These are phyloP conservation scores for Adelphocoris suturalis DNA, from an alignment of 2,888 invertebrate species.

Conservation along the genomic window DNA sequence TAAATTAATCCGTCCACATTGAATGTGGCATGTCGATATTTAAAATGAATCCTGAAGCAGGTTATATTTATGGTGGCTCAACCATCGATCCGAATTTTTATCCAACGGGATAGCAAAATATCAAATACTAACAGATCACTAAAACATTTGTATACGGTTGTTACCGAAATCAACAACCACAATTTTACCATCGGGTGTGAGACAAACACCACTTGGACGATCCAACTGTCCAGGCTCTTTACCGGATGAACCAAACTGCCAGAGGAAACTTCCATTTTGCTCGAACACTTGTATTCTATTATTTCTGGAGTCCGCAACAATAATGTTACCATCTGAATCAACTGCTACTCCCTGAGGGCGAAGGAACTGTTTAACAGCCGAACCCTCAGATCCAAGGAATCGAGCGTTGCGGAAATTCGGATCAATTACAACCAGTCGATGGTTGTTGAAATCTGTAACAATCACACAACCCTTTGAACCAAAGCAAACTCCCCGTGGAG, in stretches of 20 bases:
- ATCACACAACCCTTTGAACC: slow-evolving; percentile 90
- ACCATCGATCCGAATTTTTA: background rate
- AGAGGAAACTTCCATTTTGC: slow-evolving; percentile 79
- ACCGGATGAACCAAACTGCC: slow-evolving; percentile 78
- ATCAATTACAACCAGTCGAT: slow-evolving; percentile 90
- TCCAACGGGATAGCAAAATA: slow-evolving; percentile 8
- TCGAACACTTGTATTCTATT: slow-evolving; percentile 84
- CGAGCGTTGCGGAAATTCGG: slow-evolving; percentile 80
- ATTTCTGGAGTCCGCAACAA: slow-evolving; percentile 96
- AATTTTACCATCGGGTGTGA: slow-evolving; percentile 84
- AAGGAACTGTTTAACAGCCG: slow-evolving; percentile 84
- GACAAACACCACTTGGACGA: slow-evolving; percentile 91
- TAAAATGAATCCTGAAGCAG: slow-evolving; percentile 5
- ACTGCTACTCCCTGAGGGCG: slow-evolving; percentile 92
- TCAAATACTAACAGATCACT: slow-evolving; percentile 74
- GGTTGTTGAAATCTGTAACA: slow-evolving; percentile 97
- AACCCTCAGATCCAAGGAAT: slow-evolving; percentile 81
- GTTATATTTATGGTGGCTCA: background rate
- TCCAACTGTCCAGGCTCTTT: slow-evolving; percentile 84
- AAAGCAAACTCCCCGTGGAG: slow-evolving; percentile 95
- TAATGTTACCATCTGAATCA: slow-evolving; percentile 92
- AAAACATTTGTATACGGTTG: slow-evolving; percentile 81
- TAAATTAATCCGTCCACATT: background rate
- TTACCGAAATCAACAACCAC: slow-evolving; percentile 82
- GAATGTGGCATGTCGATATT: slow-evolving; percentile 37